Evolutionary conservation across 2,888 invertebrate genomes (phyloP).

Genomic region (Gonocerus acuteangulatus): DNA sequence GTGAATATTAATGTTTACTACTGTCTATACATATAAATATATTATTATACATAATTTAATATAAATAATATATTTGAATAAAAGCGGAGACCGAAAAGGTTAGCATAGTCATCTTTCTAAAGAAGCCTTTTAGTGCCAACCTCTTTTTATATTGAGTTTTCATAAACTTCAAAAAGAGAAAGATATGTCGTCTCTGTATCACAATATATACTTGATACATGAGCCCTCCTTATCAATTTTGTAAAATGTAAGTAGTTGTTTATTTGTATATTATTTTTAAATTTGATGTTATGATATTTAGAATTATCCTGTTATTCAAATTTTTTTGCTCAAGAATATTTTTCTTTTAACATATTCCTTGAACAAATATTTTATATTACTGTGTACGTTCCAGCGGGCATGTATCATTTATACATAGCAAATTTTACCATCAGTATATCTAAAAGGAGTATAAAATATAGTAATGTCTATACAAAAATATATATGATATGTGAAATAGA

Average conservation of each 20-base stretch:
- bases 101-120: constrained; percentile 9
- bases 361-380: not conserved
- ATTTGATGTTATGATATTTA: not conserved
- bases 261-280: not conserved
- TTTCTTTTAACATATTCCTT: not conserved
- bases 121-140: constrained; percentile 23
- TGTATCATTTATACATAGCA: constrained; percentile 18
- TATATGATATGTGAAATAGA: constrained; percentile 19
- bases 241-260: not conserved
- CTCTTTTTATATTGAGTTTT: constrained; percentile 21
- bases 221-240: not conserved
- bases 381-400: not conserved
- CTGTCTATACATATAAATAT: constrained; percentile 22
- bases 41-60: constrained; percentile 23
- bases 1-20: constrained; percentile 23
- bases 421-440: constrained; percentile 22
- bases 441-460: constrained; percentile 13
- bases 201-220: constrained; percentile 17
- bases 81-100: not conserved
- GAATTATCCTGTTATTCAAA: not conserved
- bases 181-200: not conserved
- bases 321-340: not conserved
- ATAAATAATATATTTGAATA: constrained; percentile 21
- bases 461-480: constrained; percentile 15
- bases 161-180: constrained; percentile 17